These are phyloP conservation scores for Lepidurus apus DNA, from an alignment of 1,140 invertebrate species.

Conservation along the genomic window DNA sequence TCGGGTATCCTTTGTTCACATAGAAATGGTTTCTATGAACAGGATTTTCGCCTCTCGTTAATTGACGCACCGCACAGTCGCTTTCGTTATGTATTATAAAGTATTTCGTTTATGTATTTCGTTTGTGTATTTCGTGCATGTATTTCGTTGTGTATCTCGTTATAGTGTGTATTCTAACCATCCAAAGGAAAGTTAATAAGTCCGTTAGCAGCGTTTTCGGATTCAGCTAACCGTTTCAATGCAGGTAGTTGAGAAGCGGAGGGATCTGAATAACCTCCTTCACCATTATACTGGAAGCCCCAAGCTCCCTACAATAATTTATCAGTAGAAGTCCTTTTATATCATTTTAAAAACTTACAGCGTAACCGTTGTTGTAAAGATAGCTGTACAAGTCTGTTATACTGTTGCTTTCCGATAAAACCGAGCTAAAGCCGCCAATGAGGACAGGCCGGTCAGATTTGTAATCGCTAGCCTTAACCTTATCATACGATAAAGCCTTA, in stretches of 20 bases:
- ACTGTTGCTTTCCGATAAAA: constrained; percentile 40
- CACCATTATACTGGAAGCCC: constrained; percentile 43
- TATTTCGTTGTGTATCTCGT: not conserved
- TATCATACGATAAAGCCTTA: constrained; percentile 12
- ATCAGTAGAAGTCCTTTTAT: not conserved
- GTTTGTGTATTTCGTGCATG: not conserved
- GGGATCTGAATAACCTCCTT: constrained; percentile 41
- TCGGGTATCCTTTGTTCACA: too few relatives aligned
- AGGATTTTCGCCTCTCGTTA: too few relatives aligned
- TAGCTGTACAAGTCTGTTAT: constrained; percentile 42
- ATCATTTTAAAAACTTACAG: constrained; percentile 26
- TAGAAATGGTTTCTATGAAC: too few relatives aligned
- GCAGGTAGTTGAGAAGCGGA: constrained; percentile 38
- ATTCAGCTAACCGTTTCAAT: constrained; percentile 27
- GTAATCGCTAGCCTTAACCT: constrained; percentile 41
- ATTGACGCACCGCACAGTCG: too few relatives aligned
- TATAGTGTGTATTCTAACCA: not conserved
- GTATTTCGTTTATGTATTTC: too few relatives aligned
- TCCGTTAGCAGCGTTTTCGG: not conserved
- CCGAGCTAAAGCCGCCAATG: constrained; percentile 44
- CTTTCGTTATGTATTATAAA: too few relatives aligned
- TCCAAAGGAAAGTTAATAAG: not conserved
- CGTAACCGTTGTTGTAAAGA: constrained; percentile 44
- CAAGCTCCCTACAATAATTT: constrained; percentile 39
- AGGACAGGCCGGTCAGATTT: constrained; percentile 44